phyloP scores from a whole-genome alignment of 2,888 invertebrate species.

The Synergus gifuensis region DNA sequence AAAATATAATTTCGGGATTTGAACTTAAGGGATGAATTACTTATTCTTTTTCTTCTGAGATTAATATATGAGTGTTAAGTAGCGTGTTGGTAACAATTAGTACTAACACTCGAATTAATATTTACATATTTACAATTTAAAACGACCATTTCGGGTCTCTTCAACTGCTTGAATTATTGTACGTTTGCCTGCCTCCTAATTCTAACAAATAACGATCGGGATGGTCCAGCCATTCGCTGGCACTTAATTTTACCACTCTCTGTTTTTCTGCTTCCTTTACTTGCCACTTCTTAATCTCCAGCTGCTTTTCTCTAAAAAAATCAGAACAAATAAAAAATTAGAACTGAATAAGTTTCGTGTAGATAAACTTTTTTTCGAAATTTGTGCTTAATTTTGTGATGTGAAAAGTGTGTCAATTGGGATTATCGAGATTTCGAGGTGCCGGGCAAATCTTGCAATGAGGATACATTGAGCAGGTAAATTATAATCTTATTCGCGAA shows the following conservation, averaged over 20 bases:
- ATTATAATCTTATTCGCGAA: too few relatives aligned
- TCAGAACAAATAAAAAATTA: conserved; percentile 39
- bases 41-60: background rate
- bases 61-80: background rate
- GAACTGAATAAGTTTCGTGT: too few relatives aligned
- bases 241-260: conserved; percentile 90
- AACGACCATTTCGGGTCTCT: conserved; percentile 13
- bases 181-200: conserved; percentile 90
- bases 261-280: conserved; percentile 92
- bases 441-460: too few relatives aligned
- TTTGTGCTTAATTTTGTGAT: too few relatives aligned
- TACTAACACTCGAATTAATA: conserved; percentile 37
- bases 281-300: conserved; percentile 95
- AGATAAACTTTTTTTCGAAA: too few relatives aligned
- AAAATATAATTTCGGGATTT: background rate
- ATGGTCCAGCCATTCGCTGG: conserved; percentile 96
- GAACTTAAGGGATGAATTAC: background rate
- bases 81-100: background rate
- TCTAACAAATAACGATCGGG: conserved; percentile 95
- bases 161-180: conserved; percentile 83
- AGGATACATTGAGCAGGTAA: too few relatives aligned
- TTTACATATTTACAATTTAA: conserved; percentile 53
- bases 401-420: too few relatives aligned
- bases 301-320: conserved; percentile 85
- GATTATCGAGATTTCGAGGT: too few relatives aligned